A percentile compares a stretch with the other conserved stretches of the same genome.
These are phyloP conservation scores for Dascillus cervinus DNA, from an alignment of 2,888 invertebrate genomes.

Conservation along the genomic window DNA sequence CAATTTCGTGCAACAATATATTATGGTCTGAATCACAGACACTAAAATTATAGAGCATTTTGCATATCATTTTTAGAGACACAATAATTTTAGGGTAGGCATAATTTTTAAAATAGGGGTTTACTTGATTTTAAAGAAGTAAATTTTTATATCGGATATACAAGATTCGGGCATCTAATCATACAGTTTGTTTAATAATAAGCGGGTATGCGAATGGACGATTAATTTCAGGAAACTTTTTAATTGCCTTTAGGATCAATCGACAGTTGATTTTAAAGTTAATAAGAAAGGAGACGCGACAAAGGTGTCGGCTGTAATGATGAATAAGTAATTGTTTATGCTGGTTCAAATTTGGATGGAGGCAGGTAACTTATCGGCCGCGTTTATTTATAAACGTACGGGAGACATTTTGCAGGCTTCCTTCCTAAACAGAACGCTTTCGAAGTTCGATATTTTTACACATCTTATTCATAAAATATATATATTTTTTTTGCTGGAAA, in stretches of 20 bases:
- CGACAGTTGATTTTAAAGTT: neutral
- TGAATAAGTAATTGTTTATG: slow-evolving; percentile 1
- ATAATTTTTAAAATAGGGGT: slow-evolving; percentile 39
- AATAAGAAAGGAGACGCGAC: slow-evolving; percentile 10
- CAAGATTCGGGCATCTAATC: slow-evolving; percentile 30
- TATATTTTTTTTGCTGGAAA: neutral
- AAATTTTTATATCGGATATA: slow-evolving; percentile 28
- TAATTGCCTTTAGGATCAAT: slow-evolving; percentile 11
- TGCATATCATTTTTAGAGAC: slow-evolving; percentile 42
- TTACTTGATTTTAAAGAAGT: slow-evolving; percentile 30
- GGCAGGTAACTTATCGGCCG: slow-evolving; percentile 35
- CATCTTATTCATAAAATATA: slow-evolving; percentile 1
- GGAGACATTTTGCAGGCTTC: slow-evolving; percentile 39
- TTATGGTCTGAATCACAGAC: slow-evolving; percentile 39
- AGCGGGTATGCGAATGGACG: slow-evolving; percentile 29
- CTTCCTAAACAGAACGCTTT: slow-evolving; percentile 35
- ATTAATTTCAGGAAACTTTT: slow-evolving; percentile 24
- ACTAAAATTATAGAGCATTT: slow-evolving; percentile 41
- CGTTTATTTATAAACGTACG: slow-evolving; percentile 38
- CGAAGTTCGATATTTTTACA: slow-evolving; percentile 37
- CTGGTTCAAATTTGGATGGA: slow-evolving; percentile 27
- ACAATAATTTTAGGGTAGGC: slow-evolving; percentile 39
- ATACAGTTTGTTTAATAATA: slow-evolving; percentile 28
- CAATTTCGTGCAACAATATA: slow-evolving; percentile 33
- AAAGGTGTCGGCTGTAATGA: neutral